phyloP scores from a whole-genome alignment of 2,113 vertebrate genomes.

The Ptychochromis oligacanthus region DNA sequence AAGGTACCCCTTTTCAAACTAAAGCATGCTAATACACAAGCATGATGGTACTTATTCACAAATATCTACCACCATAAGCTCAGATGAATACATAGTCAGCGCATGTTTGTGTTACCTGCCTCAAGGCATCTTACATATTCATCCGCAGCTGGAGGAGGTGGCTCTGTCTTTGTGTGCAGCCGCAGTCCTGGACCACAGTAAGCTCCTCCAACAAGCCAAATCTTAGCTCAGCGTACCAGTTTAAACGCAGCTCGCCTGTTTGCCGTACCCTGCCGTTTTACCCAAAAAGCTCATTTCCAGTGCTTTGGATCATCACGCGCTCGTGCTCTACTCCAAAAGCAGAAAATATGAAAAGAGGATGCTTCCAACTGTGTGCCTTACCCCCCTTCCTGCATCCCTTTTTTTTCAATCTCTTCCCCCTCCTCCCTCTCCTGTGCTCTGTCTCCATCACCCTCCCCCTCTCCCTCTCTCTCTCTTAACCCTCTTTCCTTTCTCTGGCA shows the following conservation, averaged over 20 bases:
- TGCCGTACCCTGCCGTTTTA: slow-evolving; percentile 11
- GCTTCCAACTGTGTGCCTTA: slow-evolving; percentile 52
- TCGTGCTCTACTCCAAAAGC: slow-evolving; percentile 43
- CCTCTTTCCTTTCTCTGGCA: slow-evolving; percentile 48
- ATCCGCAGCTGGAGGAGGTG: slow-evolving; percentile 46
- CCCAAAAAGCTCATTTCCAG: slow-evolving; percentile 43
- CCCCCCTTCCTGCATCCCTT: slow-evolving; percentile 33
- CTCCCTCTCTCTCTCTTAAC: slow-evolving; percentile 10
- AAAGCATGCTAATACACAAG: background rate
- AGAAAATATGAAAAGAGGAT: slow-evolving; percentile 60
- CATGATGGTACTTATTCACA: background rate
- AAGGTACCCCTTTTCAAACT: background rate
- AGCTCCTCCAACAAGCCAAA: slow-evolving; percentile 39
- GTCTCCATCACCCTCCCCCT: slow-evolving; percentile 35
- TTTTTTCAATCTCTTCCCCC: slow-evolving; percentile 41
- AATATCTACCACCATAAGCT: slow-evolving; percentile 10
- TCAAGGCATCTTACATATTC: slow-evolving; percentile 51
- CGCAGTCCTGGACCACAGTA: slow-evolving; percentile 42
- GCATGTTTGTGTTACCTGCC: slow-evolving; percentile 55
- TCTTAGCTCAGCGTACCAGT: slow-evolving; percentile 23
- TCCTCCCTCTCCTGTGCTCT: slow-evolving; percentile 42
- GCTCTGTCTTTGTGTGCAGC: slow-evolving; percentile 54
- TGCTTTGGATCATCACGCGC: slow-evolving; percentile 18
- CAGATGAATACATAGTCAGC: background rate
- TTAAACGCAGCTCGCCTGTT: slow-evolving; percentile 39